Evolutionary conservation across 1,140 invertebrate species (phyloP), one percentile per base, ranked within the genome.

Genomic region (Ceratosolen fusciceps): DNA sequence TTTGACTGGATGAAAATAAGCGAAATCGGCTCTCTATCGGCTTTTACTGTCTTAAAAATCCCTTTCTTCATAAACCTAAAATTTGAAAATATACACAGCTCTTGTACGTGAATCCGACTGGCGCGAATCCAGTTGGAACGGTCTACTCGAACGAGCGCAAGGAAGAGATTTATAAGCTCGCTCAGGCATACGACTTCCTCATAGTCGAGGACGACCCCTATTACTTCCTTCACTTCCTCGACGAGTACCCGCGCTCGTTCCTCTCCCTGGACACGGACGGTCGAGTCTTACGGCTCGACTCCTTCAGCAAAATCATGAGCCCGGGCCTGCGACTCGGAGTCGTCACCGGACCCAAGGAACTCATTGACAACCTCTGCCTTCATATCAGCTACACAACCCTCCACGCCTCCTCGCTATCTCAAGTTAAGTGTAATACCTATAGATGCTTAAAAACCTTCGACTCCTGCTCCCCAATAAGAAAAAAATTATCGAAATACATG

Each of bases 201-300:
- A 93, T 94, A 80, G 37, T 94, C 1, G 93, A 94, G 82, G 93
- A 94, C 83, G 93, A 94, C 85, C 90, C 93, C 2, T 94, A 94
- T 82, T 94, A 90, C 82, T 93, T 92, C 81, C 79, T 94, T 10
- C 91, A 93, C 80, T 94, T 93, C 82, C 75, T 88, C 54, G 86
- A 89, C 85, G 85, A 92, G 37, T 87, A 88, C 58, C 89, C 92
- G 0, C 87, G 84, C 3, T 92, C 92, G 49, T 92, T 94, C 70
- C 85, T 94, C 0, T 93, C 93, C 0, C 80, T 94, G 83, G 93
- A 94, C 83, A 90, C 87, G 0, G 93, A 93, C 31, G 93, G 93
- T 1, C 89, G 93, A 24, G 93, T 94, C 0, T 80, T 94, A 47
- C 86, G 93, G 82, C 89, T 93, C 80, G 93, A 94, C 83, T 93